Conservation (phyloP, 1,140 invertebrate species). For the Metaphire vulgaris region DNA sequence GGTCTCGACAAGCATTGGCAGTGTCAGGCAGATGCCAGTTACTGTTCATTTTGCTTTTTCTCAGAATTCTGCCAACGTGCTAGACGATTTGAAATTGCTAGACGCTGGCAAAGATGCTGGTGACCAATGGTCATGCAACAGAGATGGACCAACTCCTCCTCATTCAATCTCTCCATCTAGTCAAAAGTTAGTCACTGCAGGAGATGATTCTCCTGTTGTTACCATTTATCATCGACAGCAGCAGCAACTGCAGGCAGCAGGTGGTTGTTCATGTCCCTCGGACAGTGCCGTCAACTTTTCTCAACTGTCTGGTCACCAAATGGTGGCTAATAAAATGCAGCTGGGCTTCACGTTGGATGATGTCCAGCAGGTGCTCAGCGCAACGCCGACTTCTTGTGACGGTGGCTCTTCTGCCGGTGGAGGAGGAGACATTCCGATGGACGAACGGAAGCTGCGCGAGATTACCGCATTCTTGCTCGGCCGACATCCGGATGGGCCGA, state of each 20-base stretch:
- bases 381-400: not conserved
- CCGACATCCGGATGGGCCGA: not conserved
- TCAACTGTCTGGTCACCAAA: not conserved
- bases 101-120: not conserved
- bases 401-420: not conserved
- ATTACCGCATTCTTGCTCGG: constrained; percentile 15
- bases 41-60: not conserved
- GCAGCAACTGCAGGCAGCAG: no score
- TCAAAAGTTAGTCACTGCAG: not conserved
- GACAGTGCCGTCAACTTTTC: not conserved
- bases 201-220: not conserved
- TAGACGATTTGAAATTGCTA: not conserved
- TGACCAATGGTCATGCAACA: not conserved
- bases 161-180: not conserved
- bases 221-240: not conserved
- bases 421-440: constrained; percentile 15
- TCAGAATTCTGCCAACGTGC: not conserved
- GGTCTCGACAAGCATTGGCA: not conserved
- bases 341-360: not conserved
- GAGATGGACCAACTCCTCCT: not conserved
- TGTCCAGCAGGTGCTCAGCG: not conserved
- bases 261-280: not conserved
- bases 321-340: not conserved
- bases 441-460: constrained; percentile 10
- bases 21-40: not conserved